These are phyloP conservation scores for Drosophila neotestacea DNA, from an alignment of 2,888 invertebrate genomes.

Conservation along the genomic window DNA sequence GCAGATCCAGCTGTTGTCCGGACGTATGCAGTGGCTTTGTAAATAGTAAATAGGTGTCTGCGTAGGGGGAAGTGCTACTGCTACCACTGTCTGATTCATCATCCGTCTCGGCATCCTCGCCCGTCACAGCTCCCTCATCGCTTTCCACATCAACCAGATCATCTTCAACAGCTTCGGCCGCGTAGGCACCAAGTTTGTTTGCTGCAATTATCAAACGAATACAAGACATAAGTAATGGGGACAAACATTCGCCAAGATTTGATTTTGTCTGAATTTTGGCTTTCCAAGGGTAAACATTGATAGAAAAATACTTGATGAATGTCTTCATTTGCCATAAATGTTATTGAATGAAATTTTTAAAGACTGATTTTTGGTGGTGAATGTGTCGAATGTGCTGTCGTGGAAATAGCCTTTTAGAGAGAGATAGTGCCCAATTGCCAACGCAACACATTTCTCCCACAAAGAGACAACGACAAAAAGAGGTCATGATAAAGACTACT, in stretches of 20 bases:
- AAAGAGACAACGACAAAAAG: neutral
- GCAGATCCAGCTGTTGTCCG: constrained; percentile 89
- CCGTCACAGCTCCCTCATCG: constrained; percentile 68
- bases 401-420: constrained; percentile 13
- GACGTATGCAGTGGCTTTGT: constrained; percentile 90
- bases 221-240: neutral
- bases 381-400: no score
- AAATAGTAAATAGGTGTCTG: constrained; percentile 96
- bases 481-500: neutral
- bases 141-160: constrained; percentile 87
- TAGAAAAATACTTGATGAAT: no score
- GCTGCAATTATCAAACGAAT: constrained; percentile 81
- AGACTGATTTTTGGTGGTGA: no score
- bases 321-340: no score
- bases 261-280: no score
- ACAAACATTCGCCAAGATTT: no score
- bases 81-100: constrained; percentile 86
- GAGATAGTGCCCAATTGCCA: constrained; percentile 49
- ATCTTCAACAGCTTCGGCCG: constrained; percentile 87
- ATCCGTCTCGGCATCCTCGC: constrained; percentile 86
- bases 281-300: no score
- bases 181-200: constrained; percentile 86
- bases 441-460: constrained; percentile 66
- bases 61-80: constrained; percentile 91
- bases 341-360: no score